phyloP scores from a whole-genome alignment of 2,797 vertebrate species.

The Microcaecilia unicolor region DNA sequence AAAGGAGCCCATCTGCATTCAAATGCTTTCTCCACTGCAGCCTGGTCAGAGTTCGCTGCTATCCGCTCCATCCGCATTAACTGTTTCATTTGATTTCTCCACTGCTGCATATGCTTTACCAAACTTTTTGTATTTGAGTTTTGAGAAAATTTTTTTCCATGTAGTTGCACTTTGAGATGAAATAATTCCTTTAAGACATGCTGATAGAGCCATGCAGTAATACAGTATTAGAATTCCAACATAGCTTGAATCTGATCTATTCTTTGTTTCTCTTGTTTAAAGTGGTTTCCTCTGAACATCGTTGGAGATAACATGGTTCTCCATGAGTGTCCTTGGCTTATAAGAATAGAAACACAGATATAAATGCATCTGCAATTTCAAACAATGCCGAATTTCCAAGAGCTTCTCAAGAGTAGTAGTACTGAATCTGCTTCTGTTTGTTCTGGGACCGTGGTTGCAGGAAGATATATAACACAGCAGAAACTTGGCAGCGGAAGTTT shows the following conservation, averaged over 20 bases:
- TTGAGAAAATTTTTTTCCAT: too few species aligned
- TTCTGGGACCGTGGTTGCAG: conserved; percentile 41
- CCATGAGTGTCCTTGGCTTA: background rate
- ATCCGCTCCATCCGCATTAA: too few species aligned
- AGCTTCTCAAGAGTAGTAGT: conserved; percentile 29
- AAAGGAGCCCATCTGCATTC: too few species aligned
- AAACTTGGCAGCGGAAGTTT: conserved; percentile 70
- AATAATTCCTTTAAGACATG: conserved; percentile 30
- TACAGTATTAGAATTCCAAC: background rate
- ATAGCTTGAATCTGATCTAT: background rate
- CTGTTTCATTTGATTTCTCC: too few species aligned
- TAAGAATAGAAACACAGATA: background rate
- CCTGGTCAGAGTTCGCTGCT: too few species aligned
- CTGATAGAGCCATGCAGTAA: conserved; percentile 2
- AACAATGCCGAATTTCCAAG: conserved; percentile 57
- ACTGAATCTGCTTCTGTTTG: conserved; percentile 12
- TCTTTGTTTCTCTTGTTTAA: conserved; percentile 18
- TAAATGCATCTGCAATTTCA: background rate
- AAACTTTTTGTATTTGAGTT: too few species aligned
- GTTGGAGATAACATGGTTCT: conserved; percentile 9
- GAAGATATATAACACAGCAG: conserved; percentile 52
- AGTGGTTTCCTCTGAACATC: background rate
- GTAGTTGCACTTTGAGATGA: too few species aligned
- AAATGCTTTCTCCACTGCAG: too few species aligned
- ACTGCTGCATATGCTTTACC: too few species aligned